Percentiles rank a stretch among this genome's conserved stretches.
Conservation (phyloP, 2,888 invertebrate genomes). For the Coecobrya sp. region DNA sequence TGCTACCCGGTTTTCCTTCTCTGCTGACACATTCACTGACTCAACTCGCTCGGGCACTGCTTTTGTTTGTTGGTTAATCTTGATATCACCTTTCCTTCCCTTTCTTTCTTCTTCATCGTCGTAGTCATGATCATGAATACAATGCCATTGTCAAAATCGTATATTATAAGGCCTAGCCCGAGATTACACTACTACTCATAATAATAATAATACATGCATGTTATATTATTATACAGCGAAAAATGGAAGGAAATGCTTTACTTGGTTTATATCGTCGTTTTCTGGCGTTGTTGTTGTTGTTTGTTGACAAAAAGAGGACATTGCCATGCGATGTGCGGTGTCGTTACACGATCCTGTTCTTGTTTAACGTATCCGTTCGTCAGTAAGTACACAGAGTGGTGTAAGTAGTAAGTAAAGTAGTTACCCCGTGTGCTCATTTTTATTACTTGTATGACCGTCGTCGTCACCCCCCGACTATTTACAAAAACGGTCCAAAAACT, state of each 20-base stretch:
- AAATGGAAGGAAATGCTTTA: conserved; percentile 27
- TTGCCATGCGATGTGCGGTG: conserved; percentile 37
- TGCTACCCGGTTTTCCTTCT: conserved; percentile 76
- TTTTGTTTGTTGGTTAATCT: conserved; percentile 61
- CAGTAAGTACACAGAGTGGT: no score
- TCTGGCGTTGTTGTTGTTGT: conserved; percentile 43
- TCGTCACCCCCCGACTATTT: background rate
- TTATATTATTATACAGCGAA: background rate
- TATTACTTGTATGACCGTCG: conserved; percentile 16
- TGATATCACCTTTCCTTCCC: conserved; percentile 62
- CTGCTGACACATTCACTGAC: conserved; percentile 49
- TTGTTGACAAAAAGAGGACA: conserved; percentile 73
- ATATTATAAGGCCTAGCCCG: background rate
- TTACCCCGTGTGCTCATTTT: background rate
- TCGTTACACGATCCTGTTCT: conserved; percentile 2
- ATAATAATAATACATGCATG: background rate
- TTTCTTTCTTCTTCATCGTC: background rate
- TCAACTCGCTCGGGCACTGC: background rate
- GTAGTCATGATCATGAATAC: conserved; percentile 2
- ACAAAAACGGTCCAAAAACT: background rate
- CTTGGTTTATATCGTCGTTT: background rate
- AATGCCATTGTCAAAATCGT: conserved; percentile 38
- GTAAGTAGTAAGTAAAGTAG: background rate
- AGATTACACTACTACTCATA: conserved; percentile 28
- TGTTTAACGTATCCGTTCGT: background rate